A percentile compares a stretch with the other conserved stretches of the same genome.
phyloP scores from a whole-genome alignment of 2,113 vertebrate genomes.

The Oxygymnocypris stewartii region DNA sequence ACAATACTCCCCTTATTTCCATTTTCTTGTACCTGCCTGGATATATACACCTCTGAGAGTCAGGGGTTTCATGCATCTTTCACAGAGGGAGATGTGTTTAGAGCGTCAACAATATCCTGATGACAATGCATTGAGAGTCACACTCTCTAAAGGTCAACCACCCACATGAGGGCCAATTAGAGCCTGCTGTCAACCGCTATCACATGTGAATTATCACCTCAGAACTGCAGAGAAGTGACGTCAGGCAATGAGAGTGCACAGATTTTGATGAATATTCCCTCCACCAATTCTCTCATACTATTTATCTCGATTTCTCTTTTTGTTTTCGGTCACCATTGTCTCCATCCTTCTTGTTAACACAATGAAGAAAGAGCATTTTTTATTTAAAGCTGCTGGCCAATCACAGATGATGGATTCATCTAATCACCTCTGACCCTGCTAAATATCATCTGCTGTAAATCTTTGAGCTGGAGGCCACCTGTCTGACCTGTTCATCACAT shows the following conservation, averaged over 20 bases:
- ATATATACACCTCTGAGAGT: slow-evolving; percentile 2
- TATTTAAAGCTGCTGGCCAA: background rate
- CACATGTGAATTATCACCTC: slow-evolving; percentile 72
- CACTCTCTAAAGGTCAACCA: slow-evolving; percentile 72
- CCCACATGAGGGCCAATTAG: slow-evolving; percentile 70
- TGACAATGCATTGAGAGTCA: slow-evolving; percentile 71
- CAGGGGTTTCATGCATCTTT: slow-evolving; percentile 45
- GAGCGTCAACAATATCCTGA: slow-evolving; percentile 70
- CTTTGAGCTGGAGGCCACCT: slow-evolving; percentile 35
- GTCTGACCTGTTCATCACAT: slow-evolving; percentile 9
- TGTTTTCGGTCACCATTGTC: background rate
- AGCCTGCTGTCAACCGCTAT: slow-evolving; percentile 67
- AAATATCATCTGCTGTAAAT: background rate
- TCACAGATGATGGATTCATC: slow-evolving; percentile 17
- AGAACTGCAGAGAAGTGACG: slow-evolving; percentile 60
- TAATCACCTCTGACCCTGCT: background rate
- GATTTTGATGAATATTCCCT: slow-evolving; percentile 48
- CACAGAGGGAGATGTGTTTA: slow-evolving; percentile 62
- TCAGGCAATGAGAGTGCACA: slow-evolving; percentile 53
- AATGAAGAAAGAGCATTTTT: slow-evolving; percentile 3
- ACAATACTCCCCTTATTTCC: background rate
- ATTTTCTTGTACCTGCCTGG: background rate
- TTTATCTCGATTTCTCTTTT: slow-evolving; percentile 12
- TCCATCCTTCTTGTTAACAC: slow-evolving; percentile 9
- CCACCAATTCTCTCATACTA: slow-evolving; percentile 1